Percentiles rank a stretch among this genome's conserved stretches.
phyloP scores from a whole-genome alignment of 2,888 invertebrate species.

The Phorcus lineatus region DNA sequence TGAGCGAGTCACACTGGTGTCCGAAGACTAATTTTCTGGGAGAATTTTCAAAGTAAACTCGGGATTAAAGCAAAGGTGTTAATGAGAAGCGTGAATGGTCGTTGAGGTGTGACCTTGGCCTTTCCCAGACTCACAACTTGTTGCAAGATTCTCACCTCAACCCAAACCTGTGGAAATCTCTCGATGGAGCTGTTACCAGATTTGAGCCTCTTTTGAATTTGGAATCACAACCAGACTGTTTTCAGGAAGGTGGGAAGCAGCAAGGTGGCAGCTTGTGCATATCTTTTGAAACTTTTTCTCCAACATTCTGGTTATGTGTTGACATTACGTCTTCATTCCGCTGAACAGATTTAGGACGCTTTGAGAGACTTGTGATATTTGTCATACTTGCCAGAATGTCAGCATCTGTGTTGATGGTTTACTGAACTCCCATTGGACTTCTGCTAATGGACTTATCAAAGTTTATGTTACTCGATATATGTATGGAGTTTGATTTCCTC shows the following conservation, averaged over 20 bases:
- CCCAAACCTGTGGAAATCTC: neutral
- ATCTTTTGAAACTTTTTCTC: neutral
- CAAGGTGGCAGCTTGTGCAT: neutral
- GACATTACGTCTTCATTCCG: too few relatives aligned
- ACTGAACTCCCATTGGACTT: neutral
- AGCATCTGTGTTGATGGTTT: neutral
- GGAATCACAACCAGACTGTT: neutral
- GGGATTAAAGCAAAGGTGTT: conserved; percentile 1
- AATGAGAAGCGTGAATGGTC: neutral
- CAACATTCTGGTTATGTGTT: neutral
- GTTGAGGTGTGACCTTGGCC: neutral
- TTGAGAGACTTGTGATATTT: neutral
- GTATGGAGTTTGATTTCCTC: neutral
- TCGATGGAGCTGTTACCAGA: neutral
- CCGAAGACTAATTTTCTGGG: conserved; percentile 8
- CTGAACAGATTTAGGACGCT: neutral
- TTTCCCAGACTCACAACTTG: neutral
- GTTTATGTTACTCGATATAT: neutral
- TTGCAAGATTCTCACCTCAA: neutral
- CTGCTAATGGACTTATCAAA: neutral
- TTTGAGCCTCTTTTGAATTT: neutral
- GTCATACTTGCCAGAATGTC: neutral
- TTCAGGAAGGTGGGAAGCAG: neutral
- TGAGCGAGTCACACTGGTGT: neutral
- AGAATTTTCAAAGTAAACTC: conserved; percentile 9